Evolutionary conservation across 2,113 vertebrate species (phyloP), one percentile per base, ranked within the genome.

Genomic region (Leucosticte australis): DNA sequence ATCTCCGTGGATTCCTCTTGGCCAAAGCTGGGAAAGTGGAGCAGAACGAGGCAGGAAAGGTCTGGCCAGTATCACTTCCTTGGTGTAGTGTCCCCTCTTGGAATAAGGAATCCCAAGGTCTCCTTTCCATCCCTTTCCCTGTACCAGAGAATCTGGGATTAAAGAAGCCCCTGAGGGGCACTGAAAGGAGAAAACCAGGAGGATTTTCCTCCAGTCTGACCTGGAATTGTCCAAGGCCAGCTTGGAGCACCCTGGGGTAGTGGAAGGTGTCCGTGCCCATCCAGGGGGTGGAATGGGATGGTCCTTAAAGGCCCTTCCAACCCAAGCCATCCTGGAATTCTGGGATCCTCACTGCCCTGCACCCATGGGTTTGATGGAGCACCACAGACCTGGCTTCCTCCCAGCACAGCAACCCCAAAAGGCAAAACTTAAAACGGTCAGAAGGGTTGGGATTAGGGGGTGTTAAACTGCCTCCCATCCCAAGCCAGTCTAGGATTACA

Each of bases 351-450:
- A 1, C 0, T n/a, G 74, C 39, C 74, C 56, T 23, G 41, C 64
- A 13, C 2, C 3, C 3, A 1, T 3, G n/a, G 39, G 11, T 78
- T 55, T 55, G 37, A 21, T 20, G 64, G 28, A 55, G 3, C 47
- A 10, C 13, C 39, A 0, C n/a, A 5, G 3, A 4, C 64, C 46
- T 1, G 22, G 14, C 17, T 53, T 20, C 63, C 33, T 28, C 7
- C 19, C 27, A 11, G 14, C 55, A 16, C 14, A 13, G 39, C 1
- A 12, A 53, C 33, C 64, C 23, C 30, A 8, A 60, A 62, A 28
- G 1, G 2, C 41, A 21, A 21, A 63, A 9, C 15, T 15, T 10
- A 0, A 4, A 26, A 3, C 0, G 0, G 6, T 2, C 39, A 5
- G 23, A 8, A 18, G 10, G 28, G 15, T 2, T 55, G 75, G 65